A percentile compares a stretch with the other conserved stretches of the same genome.
Conservation (phyloP, 2,888 invertebrate species). For the Creontiades dilutus region DNA sequence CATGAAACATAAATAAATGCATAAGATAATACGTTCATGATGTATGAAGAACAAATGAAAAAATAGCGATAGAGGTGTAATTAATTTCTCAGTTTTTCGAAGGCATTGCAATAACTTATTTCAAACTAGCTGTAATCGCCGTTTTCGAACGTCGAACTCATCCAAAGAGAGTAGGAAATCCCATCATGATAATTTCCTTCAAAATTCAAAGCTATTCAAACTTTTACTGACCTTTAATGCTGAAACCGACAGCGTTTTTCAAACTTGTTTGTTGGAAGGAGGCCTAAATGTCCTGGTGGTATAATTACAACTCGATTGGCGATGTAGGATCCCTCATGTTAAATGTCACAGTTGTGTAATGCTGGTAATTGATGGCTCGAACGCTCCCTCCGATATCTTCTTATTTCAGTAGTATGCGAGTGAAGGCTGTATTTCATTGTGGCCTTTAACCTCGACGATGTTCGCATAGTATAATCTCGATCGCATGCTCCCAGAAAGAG, state of each 20-base stretch:
- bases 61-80: no score
- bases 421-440: not conserved
- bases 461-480: not conserved
- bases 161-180: no score
- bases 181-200: no score
- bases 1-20: no score
- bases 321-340: not conserved
- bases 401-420: not conserved
- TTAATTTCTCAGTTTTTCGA: no score
- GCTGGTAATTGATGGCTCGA: not conserved
- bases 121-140: no score
- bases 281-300: not conserved
- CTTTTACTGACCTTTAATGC: not conserved
- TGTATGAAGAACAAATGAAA: no score
- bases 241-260: not conserved
- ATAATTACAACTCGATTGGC: not conserved
- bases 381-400: not conserved
- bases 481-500: constrained; percentile 16
- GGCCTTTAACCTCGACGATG: constrained; percentile 10
- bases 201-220: no score
- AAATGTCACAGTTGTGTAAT: constrained; percentile 50
- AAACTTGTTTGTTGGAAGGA: not conserved
- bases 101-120: no score
- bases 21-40: no score
- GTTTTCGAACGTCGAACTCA: no score